Conservation (phyloP, 2,113 vertebrate species). For the Xiphorhynchus elegans region DNA sequence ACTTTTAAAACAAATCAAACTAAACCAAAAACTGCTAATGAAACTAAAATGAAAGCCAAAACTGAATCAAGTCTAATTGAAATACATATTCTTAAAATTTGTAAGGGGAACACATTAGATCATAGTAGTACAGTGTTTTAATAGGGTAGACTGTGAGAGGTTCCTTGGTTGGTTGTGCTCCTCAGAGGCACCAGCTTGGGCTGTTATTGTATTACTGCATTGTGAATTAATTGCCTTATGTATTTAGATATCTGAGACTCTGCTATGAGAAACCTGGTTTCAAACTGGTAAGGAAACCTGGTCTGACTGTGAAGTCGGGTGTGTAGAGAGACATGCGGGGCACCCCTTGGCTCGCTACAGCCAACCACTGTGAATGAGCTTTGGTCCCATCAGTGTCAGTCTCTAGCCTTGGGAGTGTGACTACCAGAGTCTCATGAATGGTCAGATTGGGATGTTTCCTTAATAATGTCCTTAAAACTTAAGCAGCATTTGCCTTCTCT, state of each 20-base stretch:
- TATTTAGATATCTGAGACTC: neutral
- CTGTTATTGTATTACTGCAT: neutral
- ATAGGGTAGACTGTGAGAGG: neutral
- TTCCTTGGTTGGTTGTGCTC: neutral
- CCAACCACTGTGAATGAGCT: neutral
- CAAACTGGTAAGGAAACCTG: fast-evolving
- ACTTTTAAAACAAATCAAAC: neutral
- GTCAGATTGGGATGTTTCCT: neutral
- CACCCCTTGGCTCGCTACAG: fast-evolving
- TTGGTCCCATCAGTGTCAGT: neutral
- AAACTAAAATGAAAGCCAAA: neutral
- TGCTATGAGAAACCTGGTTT: neutral
- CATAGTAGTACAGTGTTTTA: neutral
- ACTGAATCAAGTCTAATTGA: neutral
- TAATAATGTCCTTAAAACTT: neutral
- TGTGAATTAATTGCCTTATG: neutral
- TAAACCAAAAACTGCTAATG: neutral
- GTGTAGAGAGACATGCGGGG: neutral
- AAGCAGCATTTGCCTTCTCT: neutral
- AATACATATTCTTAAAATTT: neutral
- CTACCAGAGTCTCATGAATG: fast-evolving
- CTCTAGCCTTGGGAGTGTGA: neutral
- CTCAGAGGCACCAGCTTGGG: neutral
- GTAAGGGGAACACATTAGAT: fast-evolving
- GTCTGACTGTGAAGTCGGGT: neutral